Evolutionary conservation across 1,140 invertebrate genomes (phyloP).

Genomic region (Drosophila neocordata): DNA sequence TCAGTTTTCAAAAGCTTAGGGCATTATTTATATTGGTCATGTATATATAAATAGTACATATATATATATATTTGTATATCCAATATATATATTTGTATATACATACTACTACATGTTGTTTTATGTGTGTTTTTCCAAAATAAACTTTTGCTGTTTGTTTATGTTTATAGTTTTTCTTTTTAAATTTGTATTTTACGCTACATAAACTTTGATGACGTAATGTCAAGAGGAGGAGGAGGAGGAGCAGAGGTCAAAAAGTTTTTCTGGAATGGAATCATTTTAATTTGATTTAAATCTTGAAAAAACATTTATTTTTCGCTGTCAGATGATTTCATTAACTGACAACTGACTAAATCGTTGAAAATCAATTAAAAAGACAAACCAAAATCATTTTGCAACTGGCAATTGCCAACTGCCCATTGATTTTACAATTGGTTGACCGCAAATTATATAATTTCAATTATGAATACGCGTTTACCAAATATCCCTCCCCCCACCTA

Average conservation of each 20-base stretch:
- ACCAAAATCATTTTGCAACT: slow-evolving; percentile 53
- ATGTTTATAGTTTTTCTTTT: slow-evolving; percentile 7
- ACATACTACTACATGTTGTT: not conserved
- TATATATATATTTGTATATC: not conserved
- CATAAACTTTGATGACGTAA: slow-evolving; percentile 31
- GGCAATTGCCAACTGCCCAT: slow-evolving; percentile 40
- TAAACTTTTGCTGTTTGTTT: slow-evolving; percentile 10
- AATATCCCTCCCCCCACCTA: too few relatives aligned
- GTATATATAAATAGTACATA: not conserved
- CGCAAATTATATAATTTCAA: slow-evolving; percentile 54
- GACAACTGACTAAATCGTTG: slow-evolving; percentile 30
- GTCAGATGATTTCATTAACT: slow-evolving; percentile 39
- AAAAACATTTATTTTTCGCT: slow-evolving; percentile 32
- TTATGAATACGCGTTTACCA: slow-evolving; percentile 20
- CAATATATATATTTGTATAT: not conserved
- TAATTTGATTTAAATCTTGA: slow-evolving; percentile 32
- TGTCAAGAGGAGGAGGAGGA: not conserved
- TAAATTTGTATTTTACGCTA: not conserved
- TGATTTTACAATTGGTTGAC: slow-evolving; percentile 41
- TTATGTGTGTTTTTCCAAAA: slow-evolving; percentile 15
- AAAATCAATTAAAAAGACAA: slow-evolving; percentile 57
- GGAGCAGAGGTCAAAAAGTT: not conserved
- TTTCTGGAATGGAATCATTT: slow-evolving; percentile 29
- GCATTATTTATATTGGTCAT: slow-evolving; percentile 58
- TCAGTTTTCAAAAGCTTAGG: slow-evolving; percentile 47